Base-by-base conservation (phyloP, 2,797 vertebrate species). In the Avahi laniger region DNA sequence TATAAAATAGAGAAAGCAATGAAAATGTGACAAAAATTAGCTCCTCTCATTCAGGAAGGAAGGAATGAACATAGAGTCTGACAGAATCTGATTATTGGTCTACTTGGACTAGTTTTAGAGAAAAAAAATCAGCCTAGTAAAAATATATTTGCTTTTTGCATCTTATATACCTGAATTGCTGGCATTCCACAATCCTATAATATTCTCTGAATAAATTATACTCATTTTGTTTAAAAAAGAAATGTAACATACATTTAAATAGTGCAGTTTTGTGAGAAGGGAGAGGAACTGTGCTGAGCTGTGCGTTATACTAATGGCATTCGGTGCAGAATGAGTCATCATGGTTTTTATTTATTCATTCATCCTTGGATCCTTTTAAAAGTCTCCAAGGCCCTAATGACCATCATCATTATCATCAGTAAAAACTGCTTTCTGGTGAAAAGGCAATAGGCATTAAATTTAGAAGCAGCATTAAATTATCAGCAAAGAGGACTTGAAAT, bases 321-420 rank as follows among this genome's bases (percentile, higher is more conserved):
- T 61, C 97, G 93, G 94, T 92, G 89, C 81, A 73, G 96, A 97
- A 97, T 95, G 96, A 97, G 95, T 98, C 98, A 93, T 97, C 96
- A n/a, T 69, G 87, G 96, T 96, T 98, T 98, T 98, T 98, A 98
- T 97, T 96, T 96, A 97, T 97, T 97, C 93, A 97, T 97, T 97
- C 96, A 89, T 96, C 97, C 96, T 97, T 97, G 81, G 93, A 98
- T 98, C 97, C 97, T 95, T 98, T 98, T 97, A 97, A 96, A 97
- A 98, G 94, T 98, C 97, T 97, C 89, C 75, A 92, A 97, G 98
- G 97, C 98, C 97, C 97, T 98, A 98, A 98, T 98, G 98, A 98
- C 98, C 98, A 84, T 98, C 95, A 94, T 98, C 97, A 97, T 98
- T 98, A 98, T 98, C 96, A 97, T 93, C 97, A 81, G 61, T 97